Percentiles rank a stretch among this genome's conserved stretches.
Conservation (phyloP, 2,797 vertebrate genomes). For the Pangasius sanitwongsei region DNA sequence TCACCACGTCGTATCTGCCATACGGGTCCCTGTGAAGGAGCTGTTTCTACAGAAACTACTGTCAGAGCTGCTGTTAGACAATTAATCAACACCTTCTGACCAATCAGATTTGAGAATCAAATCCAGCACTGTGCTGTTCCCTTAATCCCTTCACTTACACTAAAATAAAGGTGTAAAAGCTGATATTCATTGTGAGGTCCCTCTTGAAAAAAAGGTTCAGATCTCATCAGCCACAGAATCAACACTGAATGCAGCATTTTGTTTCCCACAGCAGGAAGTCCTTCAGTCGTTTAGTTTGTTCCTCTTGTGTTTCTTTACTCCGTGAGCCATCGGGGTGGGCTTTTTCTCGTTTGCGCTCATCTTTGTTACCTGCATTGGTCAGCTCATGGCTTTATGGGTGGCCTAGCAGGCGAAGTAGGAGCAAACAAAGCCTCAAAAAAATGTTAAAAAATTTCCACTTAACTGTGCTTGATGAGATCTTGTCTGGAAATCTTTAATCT, state of each 20-base stretch:
- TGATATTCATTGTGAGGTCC: neutral
- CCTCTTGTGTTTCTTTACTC: conserved; percentile 53
- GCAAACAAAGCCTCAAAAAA: too few relatives aligned
- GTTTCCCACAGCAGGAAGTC: neutral
- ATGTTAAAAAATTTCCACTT: neutral
- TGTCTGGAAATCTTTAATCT: neutral
- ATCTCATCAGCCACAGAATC: neutral
- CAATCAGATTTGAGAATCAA: neutral
- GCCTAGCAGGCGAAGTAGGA: conserved; percentile 45
- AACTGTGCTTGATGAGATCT: neutral
- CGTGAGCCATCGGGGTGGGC: conserved; percentile 27
- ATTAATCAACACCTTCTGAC: neutral
- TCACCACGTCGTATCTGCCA: neutral
- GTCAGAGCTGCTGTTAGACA: neutral
- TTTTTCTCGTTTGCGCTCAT: conserved; percentile 51
- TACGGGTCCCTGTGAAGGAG: too few relatives aligned
- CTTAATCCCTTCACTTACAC: neutral
- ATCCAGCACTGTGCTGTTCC: neutral
- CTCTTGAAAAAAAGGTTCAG: neutral
- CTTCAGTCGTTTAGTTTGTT: conserved; percentile 31
- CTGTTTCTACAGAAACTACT: too few relatives aligned
- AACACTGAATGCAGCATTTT: neutral
- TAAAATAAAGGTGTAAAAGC: neutral
- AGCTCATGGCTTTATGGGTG: conserved; percentile 57
- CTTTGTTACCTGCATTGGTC: conserved; percentile 51